A percentile compares a stretch with the other conserved stretches of the same genome.
These are phyloP conservation scores for Chrysolina americana DNA, from an alignment of 2,888 invertebrate species.

Conservation along the genomic window DNA sequence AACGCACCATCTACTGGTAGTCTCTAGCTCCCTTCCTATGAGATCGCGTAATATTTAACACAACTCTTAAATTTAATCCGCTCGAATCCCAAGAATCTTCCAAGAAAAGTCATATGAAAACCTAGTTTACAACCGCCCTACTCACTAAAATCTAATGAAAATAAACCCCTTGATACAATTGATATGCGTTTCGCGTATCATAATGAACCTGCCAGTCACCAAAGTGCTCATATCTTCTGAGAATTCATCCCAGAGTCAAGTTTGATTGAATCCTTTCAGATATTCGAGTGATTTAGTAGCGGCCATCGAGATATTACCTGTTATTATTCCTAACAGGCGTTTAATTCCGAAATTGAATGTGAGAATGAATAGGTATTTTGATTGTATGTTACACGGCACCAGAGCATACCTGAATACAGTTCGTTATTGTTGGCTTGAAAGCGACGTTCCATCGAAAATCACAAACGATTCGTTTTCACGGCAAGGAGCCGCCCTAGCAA, in stretches of 20 bases:
- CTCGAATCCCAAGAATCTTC: no score
- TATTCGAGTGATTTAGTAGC: constrained; percentile 38
- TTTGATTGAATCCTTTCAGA: constrained; percentile 48
- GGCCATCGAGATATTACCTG: constrained; percentile 54
- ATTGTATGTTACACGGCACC: constrained; percentile 37
- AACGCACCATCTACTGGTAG: no score
- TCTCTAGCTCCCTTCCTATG: no score
- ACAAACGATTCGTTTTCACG: constrained; percentile 59
- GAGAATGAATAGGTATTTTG: constrained; percentile 50
- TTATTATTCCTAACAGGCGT: constrained; percentile 53
- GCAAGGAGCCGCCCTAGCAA: constrained; percentile 42
- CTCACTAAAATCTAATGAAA: background rate
- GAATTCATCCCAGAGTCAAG: constrained; percentile 25
- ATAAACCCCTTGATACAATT: background rate
- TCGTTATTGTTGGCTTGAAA: constrained; percentile 1
- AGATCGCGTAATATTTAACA: no score
- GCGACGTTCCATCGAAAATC: constrained; percentile 50
- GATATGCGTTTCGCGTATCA: background rate
- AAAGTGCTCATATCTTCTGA: constrained; percentile 15
- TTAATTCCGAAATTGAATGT: constrained; percentile 57
- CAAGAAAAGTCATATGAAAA: background rate
- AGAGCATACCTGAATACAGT: background rate
- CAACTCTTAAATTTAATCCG: no score
- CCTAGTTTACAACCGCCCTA: background rate
- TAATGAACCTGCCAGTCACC: constrained; percentile 12